Base-by-base conservation (phyloP, 2,888 invertebrate species). In the Acrobasis suavella region DNA sequence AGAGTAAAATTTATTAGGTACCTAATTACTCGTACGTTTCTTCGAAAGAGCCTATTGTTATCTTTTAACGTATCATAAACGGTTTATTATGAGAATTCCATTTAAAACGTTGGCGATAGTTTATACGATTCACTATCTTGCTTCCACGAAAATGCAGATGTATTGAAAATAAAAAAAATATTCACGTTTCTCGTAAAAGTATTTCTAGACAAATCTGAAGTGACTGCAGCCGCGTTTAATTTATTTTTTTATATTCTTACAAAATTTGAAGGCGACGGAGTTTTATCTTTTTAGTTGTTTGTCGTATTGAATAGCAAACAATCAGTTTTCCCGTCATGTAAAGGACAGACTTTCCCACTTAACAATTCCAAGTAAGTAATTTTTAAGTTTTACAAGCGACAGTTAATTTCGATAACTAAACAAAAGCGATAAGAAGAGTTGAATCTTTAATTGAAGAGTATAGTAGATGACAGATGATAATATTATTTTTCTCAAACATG, bases 71-170 rank as follows among this genome's bases (percentile, higher is more conserved):
- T 52, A 14, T 14, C 39, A 12, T 17, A 38, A 55, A 15, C 55
- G 9, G 42, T 46, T 56, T 56, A 56, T 56, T 42, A 56, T 9
- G 15, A 42, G n/a, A 9, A 56, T 56, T 56, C 42, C 42, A 42
- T 56, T 56, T 42, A 46, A 42, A 56, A 14, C 46, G 56, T 56
- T 17, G 56, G 56, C 56, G 42, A 46, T 56, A 42, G 42, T 56
- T 56, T 56, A 56, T 17, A 42, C 16, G 56, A 56, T 42, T 42
- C 17, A 56, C 22, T 56, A 56, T 56, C 17, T 37, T 14, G 42
- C 56, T 56, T 56, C 56, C 42, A 14, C 42, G 56, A 56, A 56
- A 42, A 42, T 16, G 17, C 17, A 42, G 17, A 56, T 8, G 17
- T 14, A 42, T 56, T 17, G 12, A 42, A 56, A 42, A 56, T 56